Percentiles rank a stretch among this genome's conserved stretches.
Conservation (phyloP, 1,140 invertebrate species). For the Drosophila orosa region DNA sequence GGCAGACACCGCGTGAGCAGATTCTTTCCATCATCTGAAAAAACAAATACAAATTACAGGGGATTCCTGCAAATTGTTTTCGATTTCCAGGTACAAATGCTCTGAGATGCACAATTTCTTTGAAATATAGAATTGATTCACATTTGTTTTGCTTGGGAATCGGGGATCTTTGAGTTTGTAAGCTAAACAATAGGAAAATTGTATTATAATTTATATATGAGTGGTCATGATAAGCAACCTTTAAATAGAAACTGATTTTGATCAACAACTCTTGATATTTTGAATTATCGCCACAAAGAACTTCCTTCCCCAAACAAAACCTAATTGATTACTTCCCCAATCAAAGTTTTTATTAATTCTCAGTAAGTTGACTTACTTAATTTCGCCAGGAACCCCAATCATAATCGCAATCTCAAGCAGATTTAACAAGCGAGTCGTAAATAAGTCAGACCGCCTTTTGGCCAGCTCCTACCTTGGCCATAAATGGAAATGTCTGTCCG, state of each 20-base stretch:
- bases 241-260: not conserved
- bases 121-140: slow-evolving; percentile 2
- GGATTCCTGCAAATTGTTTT: slow-evolving; percentile 15
- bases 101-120: not conserved
- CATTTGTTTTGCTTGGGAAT: not conserved
- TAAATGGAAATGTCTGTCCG: slow-evolving; percentile 41
- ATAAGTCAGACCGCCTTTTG: slow-evolving; percentile 28
- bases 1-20: not conserved
- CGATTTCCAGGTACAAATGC: not conserved
- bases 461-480: slow-evolving; percentile 37
- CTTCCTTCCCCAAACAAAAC: not conserved
- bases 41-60: slow-evolving; percentile 7
- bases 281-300: not conserved
- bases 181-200: not conserved
- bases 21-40: slow-evolving; percentile 13
- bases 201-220: not conserved
- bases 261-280: not conserved
- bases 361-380: not conserved
- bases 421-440: slow-evolving; percentile 39
- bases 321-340: not conserved
- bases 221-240: too few relatives aligned
- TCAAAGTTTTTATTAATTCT: not conserved
- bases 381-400: slow-evolving; percentile 12
- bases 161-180: not conserved
- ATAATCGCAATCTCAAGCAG: not conserved